Conservation (phyloP, 2,113 vertebrate species). For the Climacteris rufus region DNA sequence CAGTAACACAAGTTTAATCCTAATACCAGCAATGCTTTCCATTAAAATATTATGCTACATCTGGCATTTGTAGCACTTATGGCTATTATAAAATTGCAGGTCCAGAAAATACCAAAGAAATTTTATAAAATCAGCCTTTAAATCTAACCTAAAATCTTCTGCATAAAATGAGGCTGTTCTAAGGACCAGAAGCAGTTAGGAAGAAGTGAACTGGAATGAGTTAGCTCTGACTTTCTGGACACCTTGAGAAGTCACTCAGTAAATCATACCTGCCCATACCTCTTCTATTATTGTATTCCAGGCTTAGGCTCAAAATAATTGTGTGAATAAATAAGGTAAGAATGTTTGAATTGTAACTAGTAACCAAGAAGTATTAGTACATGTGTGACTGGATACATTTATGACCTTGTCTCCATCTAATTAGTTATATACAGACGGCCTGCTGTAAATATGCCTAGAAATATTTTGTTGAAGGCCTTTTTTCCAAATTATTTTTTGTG, state of each 20-base stretch:
- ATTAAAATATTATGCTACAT: neutral
- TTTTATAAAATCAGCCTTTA: conserved; percentile 38
- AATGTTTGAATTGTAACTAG: neutral
- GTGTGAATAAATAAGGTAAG: neutral
- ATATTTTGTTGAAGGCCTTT: neutral
- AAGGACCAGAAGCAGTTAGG: neutral
- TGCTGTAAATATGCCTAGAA: neutral
- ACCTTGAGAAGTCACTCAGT: neutral
- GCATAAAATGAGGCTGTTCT: neutral
- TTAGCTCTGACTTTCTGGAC: neutral
- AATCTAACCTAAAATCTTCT: conserved; percentile 2
- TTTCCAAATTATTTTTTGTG: neutral
- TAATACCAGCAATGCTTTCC: neutral
- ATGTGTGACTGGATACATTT: neutral
- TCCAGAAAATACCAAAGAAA: conserved; percentile 27
- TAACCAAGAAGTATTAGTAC: neutral
- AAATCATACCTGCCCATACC: neutral
- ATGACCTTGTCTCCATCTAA: neutral
- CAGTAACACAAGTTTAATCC: neutral
- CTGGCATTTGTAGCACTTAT: conserved; percentile 5
- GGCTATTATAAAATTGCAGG: conserved; percentile 17
- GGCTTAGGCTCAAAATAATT: neutral
- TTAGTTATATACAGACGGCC: neutral
- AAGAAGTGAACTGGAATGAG: neutral
- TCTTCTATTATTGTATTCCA: neutral